Conservation (phyloP, 2,113 vertebrate species). For the Dromiciops gliroides region DNA sequence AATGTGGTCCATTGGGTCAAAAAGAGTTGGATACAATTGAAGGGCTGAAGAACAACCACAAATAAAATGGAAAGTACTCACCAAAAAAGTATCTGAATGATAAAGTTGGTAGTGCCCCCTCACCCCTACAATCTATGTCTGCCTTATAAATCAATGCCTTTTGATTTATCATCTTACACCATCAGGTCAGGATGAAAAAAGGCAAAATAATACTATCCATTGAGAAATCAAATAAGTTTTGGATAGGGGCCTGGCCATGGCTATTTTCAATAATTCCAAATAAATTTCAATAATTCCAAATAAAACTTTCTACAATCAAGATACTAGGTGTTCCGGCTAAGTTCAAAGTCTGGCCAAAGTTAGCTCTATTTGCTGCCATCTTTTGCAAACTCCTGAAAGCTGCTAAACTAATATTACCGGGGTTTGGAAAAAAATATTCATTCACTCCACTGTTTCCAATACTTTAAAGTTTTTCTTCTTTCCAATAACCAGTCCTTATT, state of each 20-base stretch:
- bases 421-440: neutral
- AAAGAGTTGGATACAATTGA: neutral
- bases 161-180: neutral
- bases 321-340: neutral
- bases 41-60: neutral
- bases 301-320: neutral
- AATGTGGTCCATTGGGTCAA: neutral
- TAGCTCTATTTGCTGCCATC: neutral
- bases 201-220: neutral
- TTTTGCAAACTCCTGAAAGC: slow-evolving; percentile 13
- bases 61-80: neutral
- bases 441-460: neutral
- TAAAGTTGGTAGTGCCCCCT: neutral
- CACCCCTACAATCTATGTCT: neutral
- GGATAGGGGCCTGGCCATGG: neutral
- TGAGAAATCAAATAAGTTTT: neutral
- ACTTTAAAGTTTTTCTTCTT: neutral
- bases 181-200: neutral
- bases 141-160: neutral
- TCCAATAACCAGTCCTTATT: neutral
- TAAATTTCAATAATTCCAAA: no score
- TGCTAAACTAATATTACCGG: slow-evolving; percentile 24
- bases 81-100: neutral
- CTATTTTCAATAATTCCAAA: neutral
- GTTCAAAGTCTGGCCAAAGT: neutral